phyloP scores from a whole-genome alignment of 2,888 invertebrate species.

The Rhogogaster chlorosoma region DNA sequence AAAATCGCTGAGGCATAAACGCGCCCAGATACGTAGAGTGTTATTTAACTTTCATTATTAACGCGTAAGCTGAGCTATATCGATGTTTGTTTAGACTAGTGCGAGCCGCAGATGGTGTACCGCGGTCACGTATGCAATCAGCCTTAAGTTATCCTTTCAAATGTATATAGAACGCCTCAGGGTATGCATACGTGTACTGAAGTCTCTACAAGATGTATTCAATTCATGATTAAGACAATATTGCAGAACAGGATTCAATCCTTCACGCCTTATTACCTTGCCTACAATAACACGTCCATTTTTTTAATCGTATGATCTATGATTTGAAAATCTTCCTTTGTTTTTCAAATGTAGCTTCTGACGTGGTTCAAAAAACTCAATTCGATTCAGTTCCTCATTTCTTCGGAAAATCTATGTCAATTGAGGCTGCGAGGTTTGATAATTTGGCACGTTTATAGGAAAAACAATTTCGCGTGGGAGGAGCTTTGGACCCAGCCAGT shows the following conservation, averaged over 20 bases:
- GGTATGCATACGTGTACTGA: background rate
- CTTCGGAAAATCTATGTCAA: background rate
- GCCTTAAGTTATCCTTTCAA: constrained; percentile 24
- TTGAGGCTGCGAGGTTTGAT: background rate
- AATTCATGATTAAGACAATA: background rate
- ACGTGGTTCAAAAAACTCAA: background rate
- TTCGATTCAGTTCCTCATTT: background rate
- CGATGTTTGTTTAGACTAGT: constrained; percentile 68
- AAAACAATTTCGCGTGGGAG: constrained; percentile 37
- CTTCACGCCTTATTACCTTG: background rate
- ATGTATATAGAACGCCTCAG: background rate
- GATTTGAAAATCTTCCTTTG: background rate
- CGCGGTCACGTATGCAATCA: constrained; percentile 66
- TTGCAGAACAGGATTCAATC: background rate
- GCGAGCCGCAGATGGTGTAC: constrained; percentile 67
- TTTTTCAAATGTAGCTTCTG: background rate
- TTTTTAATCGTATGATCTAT: background rate
- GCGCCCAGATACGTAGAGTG: constrained; percentile 18
- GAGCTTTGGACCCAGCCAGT: constrained; percentile 20
- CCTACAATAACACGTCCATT: background rate
- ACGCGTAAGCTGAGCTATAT: constrained; percentile 65
- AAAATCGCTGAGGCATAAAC: background rate
- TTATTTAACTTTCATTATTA: constrained; percentile 75
- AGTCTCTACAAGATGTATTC: background rate
- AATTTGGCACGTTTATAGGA: constrained; percentile 35